These are phyloP conservation scores for Heliangelus exortis DNA, from an alignment of 2,797 vertebrate genomes.

Conservation along the genomic window DNA sequence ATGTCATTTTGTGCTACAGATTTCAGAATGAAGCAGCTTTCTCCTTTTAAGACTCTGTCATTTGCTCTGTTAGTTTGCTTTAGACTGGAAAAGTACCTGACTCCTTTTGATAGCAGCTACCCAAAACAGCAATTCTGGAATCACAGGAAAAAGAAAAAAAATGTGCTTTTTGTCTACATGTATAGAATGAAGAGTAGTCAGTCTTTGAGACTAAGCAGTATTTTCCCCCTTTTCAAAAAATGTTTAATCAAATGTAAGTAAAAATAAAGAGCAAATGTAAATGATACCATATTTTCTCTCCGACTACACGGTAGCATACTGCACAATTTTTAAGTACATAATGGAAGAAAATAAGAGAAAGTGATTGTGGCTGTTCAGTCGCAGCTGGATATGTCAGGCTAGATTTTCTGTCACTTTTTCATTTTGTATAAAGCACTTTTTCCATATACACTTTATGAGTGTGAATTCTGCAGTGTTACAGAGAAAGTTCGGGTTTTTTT, in stretches of 20 bases:
- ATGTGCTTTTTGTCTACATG: background rate
- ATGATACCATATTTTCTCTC: background rate
- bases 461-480: background rate
- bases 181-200: background rate
- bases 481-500: background rate
- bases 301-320: background rate
- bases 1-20: slow-evolving; percentile 38
- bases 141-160: background rate
- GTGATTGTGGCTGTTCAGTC: background rate
- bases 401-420: background rate
- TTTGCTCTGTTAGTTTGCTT: slow-evolving; percentile 43
- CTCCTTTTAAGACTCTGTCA: slow-evolving; percentile 40
- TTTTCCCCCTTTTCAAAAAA: background rate
- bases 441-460: background rate
- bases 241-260: background rate
- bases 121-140: background rate
- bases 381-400: slow-evolving; percentile 5
- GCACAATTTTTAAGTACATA: background rate
- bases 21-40: slow-evolving; percentile 49
- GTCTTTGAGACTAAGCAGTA: background rate
- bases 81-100: background rate
- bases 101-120: background rate
- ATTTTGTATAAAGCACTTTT: background rate
- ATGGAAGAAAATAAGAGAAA: slow-evolving; percentile 4
- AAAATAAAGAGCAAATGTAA: background rate